Percentiles rank a stretch among this genome's conserved stretches.
Evolutionary conservation across 2,888 invertebrate species (phyloP).

Genomic region (Drosophila anceps): DNA sequence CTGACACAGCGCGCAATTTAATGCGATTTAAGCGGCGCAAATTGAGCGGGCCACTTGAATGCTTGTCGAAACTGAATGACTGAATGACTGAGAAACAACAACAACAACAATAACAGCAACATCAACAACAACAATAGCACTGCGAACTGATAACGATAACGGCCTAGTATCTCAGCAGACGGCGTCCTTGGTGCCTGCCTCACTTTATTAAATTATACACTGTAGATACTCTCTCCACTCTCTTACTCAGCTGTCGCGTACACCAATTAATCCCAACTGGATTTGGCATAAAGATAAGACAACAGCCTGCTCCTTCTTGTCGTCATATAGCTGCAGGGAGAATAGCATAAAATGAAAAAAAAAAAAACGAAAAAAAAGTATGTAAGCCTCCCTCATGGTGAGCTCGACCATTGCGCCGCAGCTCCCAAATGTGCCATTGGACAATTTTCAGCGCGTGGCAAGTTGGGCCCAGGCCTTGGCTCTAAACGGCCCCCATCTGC

Average conservation of each 20-base stretch:
- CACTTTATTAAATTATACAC: conserved; percentile 80
- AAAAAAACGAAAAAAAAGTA: not conserved
- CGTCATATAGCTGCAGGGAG: conserved; percentile 54
- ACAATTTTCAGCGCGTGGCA: conserved; percentile 77
- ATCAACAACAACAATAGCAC: conserved; percentile 32
- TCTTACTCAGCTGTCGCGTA: conserved; percentile 52
- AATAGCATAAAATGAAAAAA: not conserved
- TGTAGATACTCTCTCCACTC: conserved; percentile 38
- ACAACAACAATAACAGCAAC: conserved; percentile 28
- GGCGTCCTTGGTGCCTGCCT: conserved; percentile 44
- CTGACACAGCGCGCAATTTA: conserved; percentile 70
- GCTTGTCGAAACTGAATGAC: conserved; percentile 50
- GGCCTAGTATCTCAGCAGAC: conserved; percentile 12
- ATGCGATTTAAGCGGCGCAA: conserved; percentile 80
- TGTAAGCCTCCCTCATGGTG: conserved; percentile 1
- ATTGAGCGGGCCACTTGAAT: conserved; percentile 79
- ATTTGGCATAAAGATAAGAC: conserved; percentile 81
- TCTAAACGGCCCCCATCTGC: conserved; percentile 66
- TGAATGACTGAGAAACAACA: conserved; percentile 27
- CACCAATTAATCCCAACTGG: conserved; percentile 80
- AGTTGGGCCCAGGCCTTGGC: conserved; percentile 19
- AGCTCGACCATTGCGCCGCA: conserved; percentile 20
- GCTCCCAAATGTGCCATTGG: conserved; percentile 62
- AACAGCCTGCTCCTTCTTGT: conserved; percentile 40
- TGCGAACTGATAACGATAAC: conserved; percentile 65